Evolutionary conservation across 1,140 invertebrate genomes (phyloP), one percentile per base, ranked within the genome.

Genomic region (Lepidostoma basale): DNA sequence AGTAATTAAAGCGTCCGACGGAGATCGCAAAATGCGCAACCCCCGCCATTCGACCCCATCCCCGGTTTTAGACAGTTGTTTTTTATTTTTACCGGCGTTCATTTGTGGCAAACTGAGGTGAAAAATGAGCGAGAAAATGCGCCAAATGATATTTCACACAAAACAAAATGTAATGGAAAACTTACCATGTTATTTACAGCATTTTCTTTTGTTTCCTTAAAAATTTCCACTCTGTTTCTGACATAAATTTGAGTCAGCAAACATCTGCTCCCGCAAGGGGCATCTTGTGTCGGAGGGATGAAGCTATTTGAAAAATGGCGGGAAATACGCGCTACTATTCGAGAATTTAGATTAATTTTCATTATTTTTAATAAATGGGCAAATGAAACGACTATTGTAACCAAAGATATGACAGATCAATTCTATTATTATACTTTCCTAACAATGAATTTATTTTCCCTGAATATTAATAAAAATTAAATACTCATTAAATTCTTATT

Each of bases 161-260:
- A 25, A 36, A 36, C 33, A 52, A 49, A 36, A 52, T 23, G n/a
- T 23, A 52, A 36, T 40, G 22, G n/a, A 6, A 22, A 18, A 59
- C 64, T 59, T 47, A 67, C 64, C 64, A 47, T 59, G 49, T 67
- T 67, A 67, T 67, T 67, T 59, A 67, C 64, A 67, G 18, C 64
- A 67, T 67, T 67, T 67, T 59, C 64, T 67, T 67, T 59, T 67
- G 64, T 67, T 67, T 67, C 64, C 42, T 22, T 54, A 54, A 14
- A 59, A 47, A 59, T 67, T 67, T 67, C 64, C 54, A 54, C 64
- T 66, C 39, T 67, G 64, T 67, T 67, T 67, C 64, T 67, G 64
- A 67, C 64, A 67, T 59, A 67, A 67, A 67, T 47, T 59, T 67
- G 54, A 60, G 64, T 67, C 64, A 67, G 64, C 64, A 60, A 67